Percentiles rank a stretch among this genome's conserved stretches.
Evolutionary conservation across 2,113 vertebrate genomes (phyloP).

Genomic region (Ptilonorhynchus violaceus): DNA sequence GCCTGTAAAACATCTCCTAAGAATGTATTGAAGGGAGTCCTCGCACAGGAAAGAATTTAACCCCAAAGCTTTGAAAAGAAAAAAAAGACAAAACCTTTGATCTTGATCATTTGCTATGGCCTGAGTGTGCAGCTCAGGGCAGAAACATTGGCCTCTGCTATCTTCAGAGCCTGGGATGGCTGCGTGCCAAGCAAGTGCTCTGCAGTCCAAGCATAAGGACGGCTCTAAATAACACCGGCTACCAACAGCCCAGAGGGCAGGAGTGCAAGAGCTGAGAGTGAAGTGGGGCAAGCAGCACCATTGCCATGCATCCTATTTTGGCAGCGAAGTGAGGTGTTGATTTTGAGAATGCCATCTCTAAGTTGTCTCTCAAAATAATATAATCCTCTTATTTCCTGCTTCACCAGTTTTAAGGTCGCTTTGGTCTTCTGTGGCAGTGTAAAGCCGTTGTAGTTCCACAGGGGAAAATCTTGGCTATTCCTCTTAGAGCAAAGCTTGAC

Average conservation of each 20-base stretch:
- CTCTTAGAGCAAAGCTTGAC: slow-evolving; percentile 11
- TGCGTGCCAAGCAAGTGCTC: slow-evolving; percentile 15
- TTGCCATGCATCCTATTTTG: not conserved
- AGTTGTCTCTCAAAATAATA: not conserved
- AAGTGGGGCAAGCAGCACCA: not conserved
- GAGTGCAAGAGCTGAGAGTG: not conserved
- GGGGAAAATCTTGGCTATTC: slow-evolving; percentile 7
- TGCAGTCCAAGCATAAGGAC: not conserved
- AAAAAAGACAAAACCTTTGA: slow-evolving; percentile 7
- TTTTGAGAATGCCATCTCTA: slow-evolving; percentile 7
- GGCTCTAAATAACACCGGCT: slow-evolving; percentile 18
- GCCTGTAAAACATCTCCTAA: not conserved
- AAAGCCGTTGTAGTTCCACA: not conserved
- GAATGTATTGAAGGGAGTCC: not conserved
- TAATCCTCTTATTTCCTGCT: slow-evolving; percentile 50
- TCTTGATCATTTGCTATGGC: not conserved
- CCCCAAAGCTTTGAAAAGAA: not conserved
- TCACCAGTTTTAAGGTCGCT: not conserved
- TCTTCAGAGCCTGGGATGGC: slow-evolving; percentile 31
- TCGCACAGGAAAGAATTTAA: not conserved
- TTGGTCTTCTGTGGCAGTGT: not conserved
- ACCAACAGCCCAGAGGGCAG: slow-evolving; percentile 29
- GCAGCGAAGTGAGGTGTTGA: not conserved
- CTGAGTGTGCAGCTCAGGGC: not conserved
- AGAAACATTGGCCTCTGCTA: slow-evolving; percentile 1